Base-by-base conservation (phyloP, 2,888 invertebrate genomes). In the Pterostichus madidus region DNA sequence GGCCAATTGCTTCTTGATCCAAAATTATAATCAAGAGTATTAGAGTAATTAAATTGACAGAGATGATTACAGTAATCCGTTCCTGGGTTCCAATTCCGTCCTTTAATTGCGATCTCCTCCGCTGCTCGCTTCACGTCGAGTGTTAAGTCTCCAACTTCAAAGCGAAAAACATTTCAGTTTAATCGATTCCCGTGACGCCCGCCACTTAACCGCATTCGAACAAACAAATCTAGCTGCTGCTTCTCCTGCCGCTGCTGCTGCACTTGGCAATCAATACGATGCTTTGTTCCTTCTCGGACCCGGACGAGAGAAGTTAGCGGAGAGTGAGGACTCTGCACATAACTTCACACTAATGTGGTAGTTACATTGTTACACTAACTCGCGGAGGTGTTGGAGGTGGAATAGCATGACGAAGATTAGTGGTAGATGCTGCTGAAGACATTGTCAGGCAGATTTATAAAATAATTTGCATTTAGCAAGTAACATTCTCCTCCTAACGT, bases 81-180 rank as follows among this genome's bases (percentile, higher is more conserved):
- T 39, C 7, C 39, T 59, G 59, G 17, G 39, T 52, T 13, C 52
- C 52, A 64, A 64, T 64, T 59, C 24, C 59, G 59, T 24, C 24
- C 11, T 87, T 88, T 88, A 88, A 88, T 88, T 88, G 87, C 87
- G 86, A 86, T 87, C 87, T 53, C 6, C 15, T 53, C 6, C n/a
- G 68, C 5, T 44, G 68, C 39, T 39, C 59, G 13, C 39, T 39
- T 8, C 39, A 39, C 5, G 61, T 49, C 61, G 61, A 39, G 76
- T 52, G 32, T 76, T 76, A 56, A 76, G 85, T 86, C 85, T 86
- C 85, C 86, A 87, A 88, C 88, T 88, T 88, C 88, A 88, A 88
- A 88, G 88, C 86, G 87, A 88, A 88, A 88, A 88, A 88, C 88
- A 87, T 87, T 88, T 87, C 85, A 86, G 86, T 86, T 86, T 87